Conservation (phyloP, 2,888 invertebrate species). For the Sarcophaga variegata region DNA sequence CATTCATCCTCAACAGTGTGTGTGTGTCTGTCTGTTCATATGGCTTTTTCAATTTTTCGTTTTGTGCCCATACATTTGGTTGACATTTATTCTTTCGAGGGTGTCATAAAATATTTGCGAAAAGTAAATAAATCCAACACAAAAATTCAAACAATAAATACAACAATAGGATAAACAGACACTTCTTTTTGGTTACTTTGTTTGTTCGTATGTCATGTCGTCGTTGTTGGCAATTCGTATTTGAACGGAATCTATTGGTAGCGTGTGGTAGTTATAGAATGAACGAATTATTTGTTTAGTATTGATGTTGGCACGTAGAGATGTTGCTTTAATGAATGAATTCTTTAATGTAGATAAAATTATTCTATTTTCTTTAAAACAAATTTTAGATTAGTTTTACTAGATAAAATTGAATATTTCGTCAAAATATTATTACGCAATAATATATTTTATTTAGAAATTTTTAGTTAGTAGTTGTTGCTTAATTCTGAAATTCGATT, state of each 20-base stretch:
- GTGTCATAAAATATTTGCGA: slow-evolving; percentile 65
- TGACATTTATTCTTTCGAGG: slow-evolving; percentile 10
- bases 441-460: no score
- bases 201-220: slow-evolving; percentile 41
- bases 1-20: slow-evolving; percentile 25
- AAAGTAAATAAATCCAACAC: slow-evolving; percentile 63
- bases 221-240: slow-evolving; percentile 37
- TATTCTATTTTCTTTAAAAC: no score
- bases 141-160: slow-evolving; percentile 59
- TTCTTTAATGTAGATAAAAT: not conserved
- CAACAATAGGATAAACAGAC: slow-evolving; percentile 49
- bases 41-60: not conserved
- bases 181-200: slow-evolving; percentile 30
- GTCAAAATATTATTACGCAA: no score
- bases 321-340: slow-evolving; percentile 9
- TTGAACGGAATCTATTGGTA: slow-evolving; percentile 25
- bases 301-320: not conserved
- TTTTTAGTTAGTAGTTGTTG: no score
- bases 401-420: no score
- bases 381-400: no score
- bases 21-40: slow-evolving; percentile 2
- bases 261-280: not conserved
- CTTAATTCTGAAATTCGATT: no score
- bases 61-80: not conserved
- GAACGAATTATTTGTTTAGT: not conserved